These are phyloP conservation scores for Bombus picipes DNA, from an alignment of 1,140 invertebrate genomes.

Conservation along the genomic window DNA sequence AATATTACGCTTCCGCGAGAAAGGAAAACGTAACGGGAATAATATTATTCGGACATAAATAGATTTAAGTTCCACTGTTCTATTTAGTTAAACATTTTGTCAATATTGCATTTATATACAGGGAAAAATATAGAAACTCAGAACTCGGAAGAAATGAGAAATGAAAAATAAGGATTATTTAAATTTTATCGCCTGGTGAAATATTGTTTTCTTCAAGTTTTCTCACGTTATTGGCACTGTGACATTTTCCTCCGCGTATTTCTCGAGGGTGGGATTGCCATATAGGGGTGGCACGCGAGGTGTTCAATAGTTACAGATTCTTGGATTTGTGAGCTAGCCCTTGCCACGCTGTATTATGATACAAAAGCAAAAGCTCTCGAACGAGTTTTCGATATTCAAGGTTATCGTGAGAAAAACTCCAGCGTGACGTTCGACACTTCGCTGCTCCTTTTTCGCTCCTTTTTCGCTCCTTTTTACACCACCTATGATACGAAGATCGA, in stretches of 20 bases:
- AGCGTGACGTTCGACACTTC: not conserved
- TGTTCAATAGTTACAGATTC: constrained; percentile 12
- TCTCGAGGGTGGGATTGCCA: constrained; percentile 1
- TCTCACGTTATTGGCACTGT: not conserved
- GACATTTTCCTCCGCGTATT: not conserved
- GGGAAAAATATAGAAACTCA: not conserved
- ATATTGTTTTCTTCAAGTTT: not conserved
- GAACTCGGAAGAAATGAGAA: not conserved
- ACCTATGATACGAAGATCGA: no score
- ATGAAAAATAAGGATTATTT: not conserved
- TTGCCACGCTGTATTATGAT: not conserved
- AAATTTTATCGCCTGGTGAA: not conserved
- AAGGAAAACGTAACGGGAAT: no score
- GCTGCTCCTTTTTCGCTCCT: not conserved
- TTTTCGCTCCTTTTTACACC: no score
- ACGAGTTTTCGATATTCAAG: constrained; percentile 12
- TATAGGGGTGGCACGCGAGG: not conserved
- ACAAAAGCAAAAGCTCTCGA: not conserved
- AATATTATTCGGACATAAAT: no score
- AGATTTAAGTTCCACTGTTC: no score
- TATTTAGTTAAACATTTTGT: no score
- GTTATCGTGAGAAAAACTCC: not conserved
- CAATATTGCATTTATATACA: no score
- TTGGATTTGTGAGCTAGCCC: not conserved
- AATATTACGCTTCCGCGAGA: no score